phyloP scores from a whole-genome alignment of 2,888 invertebrate genomes.

The Acrobasis suavella region DNA sequence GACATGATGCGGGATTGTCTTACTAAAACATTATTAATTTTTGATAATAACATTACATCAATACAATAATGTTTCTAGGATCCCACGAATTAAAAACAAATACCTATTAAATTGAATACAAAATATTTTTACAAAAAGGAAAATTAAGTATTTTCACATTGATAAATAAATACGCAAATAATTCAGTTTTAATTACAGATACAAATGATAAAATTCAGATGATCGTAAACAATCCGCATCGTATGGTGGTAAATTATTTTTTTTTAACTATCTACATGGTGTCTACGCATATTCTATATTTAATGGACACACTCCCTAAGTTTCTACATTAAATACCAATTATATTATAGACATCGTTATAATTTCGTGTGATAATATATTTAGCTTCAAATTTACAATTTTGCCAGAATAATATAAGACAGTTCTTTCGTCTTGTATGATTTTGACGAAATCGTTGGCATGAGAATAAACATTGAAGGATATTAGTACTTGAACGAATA shows the following conservation, averaged over 20 bases:
- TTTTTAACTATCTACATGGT: conserved; percentile 31
- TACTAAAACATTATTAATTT: not conserved
- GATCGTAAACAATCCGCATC: conserved; percentile 13
- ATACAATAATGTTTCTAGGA: not conserved
- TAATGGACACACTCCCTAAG: conserved; percentile 34
- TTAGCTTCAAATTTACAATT: conserved; percentile 6
- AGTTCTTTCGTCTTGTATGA: not conserved
- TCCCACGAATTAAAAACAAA: not conserved
- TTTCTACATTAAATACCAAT: conserved; percentile 32
- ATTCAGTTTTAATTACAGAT: conserved; percentile 8
- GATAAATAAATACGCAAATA: not conserved
- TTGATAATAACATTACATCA: too few relatives aligned
- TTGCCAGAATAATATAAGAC: conserved; percentile 1
- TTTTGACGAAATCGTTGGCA: conserved; percentile 8
- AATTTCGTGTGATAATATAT: conserved; percentile 26
- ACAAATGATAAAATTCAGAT: not conserved
- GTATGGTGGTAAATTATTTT: conserved; percentile 6
- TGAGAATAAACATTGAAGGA: conserved; percentile 3
- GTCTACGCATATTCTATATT: conserved; percentile 30
- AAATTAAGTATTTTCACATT: not conserved
- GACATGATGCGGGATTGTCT: conserved; percentile 25
- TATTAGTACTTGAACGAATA: conserved; percentile 37
- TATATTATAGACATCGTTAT: conserved; percentile 28
- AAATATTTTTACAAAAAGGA: not conserved
- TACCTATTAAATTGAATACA: not conserved